A percentile compares a stretch with the other conserved stretches of the same genome.
Evolutionary conservation across 2,797 vertebrate genomes (phyloP).

Genomic region (Heterohyrax brucei): DNA sequence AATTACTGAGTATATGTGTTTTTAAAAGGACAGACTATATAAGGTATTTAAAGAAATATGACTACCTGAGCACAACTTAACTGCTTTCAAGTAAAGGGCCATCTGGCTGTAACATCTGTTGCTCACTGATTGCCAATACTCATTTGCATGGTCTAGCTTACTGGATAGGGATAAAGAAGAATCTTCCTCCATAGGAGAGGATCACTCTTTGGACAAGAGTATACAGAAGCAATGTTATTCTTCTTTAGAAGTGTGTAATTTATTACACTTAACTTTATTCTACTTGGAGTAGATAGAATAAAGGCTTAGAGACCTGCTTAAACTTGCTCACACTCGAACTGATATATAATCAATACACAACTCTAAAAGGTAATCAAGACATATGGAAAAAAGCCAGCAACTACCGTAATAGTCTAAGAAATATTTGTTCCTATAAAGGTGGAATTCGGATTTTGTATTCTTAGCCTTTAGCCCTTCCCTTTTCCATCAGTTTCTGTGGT

Average conservation of each 20-base stretch:
- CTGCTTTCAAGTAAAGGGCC: constrained; percentile 55
- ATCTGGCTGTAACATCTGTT: constrained; percentile 75
- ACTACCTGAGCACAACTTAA: constrained; percentile 62
- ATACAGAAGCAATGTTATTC: neutral
- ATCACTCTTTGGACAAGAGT: neutral
- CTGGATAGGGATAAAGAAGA: neutral
- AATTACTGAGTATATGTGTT: constrained; percentile 37
- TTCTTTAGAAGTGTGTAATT: constrained; percentile 19
- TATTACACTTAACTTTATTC: constrained; percentile 36
- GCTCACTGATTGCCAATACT: neutral
- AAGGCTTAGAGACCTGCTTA: neutral
- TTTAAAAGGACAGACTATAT: neutral
- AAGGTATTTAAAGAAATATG: constrained; percentile 66
- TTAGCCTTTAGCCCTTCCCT: neutral
- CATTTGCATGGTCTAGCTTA: neutral
- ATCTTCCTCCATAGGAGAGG: neutral
- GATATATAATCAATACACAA: neutral
- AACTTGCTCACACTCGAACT: neutral
- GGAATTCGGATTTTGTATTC: neutral
- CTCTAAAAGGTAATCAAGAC: neutral
- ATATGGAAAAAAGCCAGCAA: neutral
- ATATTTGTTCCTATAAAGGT: neutral
- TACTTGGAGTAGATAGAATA: neutral
- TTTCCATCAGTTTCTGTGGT: neutral
- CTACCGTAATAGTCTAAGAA: neutral